phyloP scores from a whole-genome alignment of 2,113 vertebrate genomes.

The Argyrosomus japonicus region DNA sequence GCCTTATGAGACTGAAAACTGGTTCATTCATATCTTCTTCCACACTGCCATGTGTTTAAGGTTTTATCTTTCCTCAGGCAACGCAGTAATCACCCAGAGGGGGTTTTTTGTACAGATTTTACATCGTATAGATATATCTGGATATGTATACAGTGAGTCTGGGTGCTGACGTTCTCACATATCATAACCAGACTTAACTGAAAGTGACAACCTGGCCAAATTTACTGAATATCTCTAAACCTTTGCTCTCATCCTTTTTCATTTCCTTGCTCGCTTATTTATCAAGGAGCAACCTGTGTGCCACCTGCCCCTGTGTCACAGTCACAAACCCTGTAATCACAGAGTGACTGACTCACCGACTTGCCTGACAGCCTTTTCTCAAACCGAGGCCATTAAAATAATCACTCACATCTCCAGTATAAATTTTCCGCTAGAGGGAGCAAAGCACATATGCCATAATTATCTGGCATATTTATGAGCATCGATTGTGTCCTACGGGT shows the following conservation, averaged over 20 bases:
- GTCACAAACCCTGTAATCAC: slow-evolving; percentile 39
- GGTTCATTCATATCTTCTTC: slow-evolving; percentile 11
- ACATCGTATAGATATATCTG: slow-evolving; percentile 1
- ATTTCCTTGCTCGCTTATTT: not conserved
- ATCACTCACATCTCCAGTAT: slow-evolving; percentile 4
- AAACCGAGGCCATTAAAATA: slow-evolving; percentile 43
- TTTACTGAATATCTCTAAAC: not conserved
- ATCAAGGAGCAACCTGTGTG: not conserved
- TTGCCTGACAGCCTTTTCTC: slow-evolving; percentile 13
- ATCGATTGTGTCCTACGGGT: not conserved
- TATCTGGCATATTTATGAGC: slow-evolving; percentile 15
- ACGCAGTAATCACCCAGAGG: not conserved
- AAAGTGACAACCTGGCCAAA: slow-evolving; percentile 1
- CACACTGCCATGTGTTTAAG: not conserved
- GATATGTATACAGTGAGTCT: not conserved
- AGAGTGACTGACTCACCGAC: slow-evolving; percentile 39
- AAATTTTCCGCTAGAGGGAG: not conserved
- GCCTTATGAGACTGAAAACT: slow-evolving; percentile 20
- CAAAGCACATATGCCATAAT: slow-evolving; percentile 29
- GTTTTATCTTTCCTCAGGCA: slow-evolving; percentile 1
- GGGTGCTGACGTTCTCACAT: not conserved
- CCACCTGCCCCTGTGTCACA: slow-evolving; percentile 16
- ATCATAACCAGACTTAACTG: not conserved
- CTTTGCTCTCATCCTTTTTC: not conserved
- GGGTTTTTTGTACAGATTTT: slow-evolving; percentile 14